These are phyloP conservation scores for Bufo gargarizans DNA, from an alignment of 2,113 vertebrate genomes.

Conservation along the genomic window DNA sequence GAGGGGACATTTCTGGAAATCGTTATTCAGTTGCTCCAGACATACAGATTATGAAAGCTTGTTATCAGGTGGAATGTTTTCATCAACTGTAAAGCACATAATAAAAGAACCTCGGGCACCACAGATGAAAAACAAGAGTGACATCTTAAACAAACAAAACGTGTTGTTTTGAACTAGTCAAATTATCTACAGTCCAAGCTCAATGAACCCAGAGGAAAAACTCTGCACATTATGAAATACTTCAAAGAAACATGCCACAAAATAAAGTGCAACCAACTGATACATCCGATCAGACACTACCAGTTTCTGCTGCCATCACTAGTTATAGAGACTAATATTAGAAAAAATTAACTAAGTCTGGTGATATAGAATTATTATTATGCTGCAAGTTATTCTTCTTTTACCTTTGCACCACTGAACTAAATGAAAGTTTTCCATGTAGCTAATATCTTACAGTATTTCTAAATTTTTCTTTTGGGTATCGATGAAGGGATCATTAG, in stretches of 20 bases:
- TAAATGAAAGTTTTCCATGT: neutral
- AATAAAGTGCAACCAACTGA: neutral
- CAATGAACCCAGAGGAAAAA: constrained; percentile 35
- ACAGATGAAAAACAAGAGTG: neutral
- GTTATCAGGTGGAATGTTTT: neutral
- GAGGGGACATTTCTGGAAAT: too few relatives aligned
- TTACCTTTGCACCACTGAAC: too few relatives aligned
- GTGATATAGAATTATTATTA: neutral
- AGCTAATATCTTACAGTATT: neutral
- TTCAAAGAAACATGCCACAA: constrained; percentile 20
- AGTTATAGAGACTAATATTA: neutral
- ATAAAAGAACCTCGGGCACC: neutral
- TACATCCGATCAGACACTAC: neutral
- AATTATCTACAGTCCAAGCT: constrained; percentile 29
- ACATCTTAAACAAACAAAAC: constrained; percentile 20
- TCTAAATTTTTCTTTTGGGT: neutral
- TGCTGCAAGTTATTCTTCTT: neutral
- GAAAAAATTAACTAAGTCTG: neutral
- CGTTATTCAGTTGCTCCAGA: neutral
- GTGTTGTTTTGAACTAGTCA: constrained; percentile 15
- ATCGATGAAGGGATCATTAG: neutral
- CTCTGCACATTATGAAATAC: constrained; percentile 20
- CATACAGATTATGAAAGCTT: neutral
- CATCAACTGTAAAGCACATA: neutral
- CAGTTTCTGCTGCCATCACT: too few relatives aligned